Percentiles rank a stretch among this genome's conserved stretches.
Conservation (phyloP, 2,113 vertebrate genomes). For the Pseudopodoces humilis region DNA sequence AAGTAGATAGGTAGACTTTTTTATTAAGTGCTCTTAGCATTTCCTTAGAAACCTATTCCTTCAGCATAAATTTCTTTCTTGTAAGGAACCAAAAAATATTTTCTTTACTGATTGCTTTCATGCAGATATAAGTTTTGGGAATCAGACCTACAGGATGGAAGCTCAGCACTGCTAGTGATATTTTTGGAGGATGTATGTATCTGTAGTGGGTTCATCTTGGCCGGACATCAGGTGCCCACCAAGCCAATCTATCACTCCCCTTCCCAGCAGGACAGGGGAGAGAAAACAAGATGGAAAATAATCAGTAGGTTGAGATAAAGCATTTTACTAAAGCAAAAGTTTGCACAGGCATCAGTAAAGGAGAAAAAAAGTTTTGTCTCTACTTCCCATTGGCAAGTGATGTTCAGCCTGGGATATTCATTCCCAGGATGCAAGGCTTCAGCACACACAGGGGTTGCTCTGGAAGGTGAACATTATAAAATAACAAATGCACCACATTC, state of each 20-base stretch:
- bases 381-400: not conserved
- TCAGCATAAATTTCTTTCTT: not conserved
- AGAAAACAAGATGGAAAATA: not conserved
- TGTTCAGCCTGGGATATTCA: not conserved
- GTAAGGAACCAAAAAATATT: not conserved
- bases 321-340: not conserved
- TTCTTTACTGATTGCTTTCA: not conserved
- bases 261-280: not conserved
- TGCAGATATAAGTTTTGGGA: not conserved
- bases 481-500: fast-evolving
- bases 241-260: not conserved
- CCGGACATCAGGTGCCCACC: not conserved
- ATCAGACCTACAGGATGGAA: not conserved
- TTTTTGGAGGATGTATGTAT: not conserved
- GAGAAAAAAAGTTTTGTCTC: not conserved
- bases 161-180: not conserved
- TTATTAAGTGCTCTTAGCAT: not conserved
- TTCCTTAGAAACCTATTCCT: not conserved
- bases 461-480: fast-evolving
- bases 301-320: not conserved
- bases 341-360: not conserved
- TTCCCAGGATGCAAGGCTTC: not conserved
- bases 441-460: not conserved
- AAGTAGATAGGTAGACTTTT: not conserved
- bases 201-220: not conserved